Base-by-base conservation (phyloP, 2,888 invertebrate species). In the Myopa tessellatipennis region DNA sequence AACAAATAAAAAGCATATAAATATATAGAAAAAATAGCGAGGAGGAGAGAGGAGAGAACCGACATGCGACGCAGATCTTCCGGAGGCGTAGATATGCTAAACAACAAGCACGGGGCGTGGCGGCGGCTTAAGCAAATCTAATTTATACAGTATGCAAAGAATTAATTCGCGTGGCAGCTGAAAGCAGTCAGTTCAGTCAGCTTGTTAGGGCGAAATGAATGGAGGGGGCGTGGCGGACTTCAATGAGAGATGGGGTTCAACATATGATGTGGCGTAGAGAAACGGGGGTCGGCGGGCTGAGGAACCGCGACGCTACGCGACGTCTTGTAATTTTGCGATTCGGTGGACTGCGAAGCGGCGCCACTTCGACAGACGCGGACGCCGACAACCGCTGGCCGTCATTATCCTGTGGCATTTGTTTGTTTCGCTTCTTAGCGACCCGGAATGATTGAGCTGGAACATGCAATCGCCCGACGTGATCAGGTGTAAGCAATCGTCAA, bases 101-200 rank as follows among this genome's bases (percentile, higher is more conserved):
- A 86, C 84, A 85, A 85, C 87, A 87, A 83, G 86, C 85, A 85
- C 84, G 83, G 84, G 87, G 87, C 87, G 87, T 85, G 83, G 80
- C 81, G 74, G 75, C 81, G 76, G 77, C 83, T 85, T 84, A 86
- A 85, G 83, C 84, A 86, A 87, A 87, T 87, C 85, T 86, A 86
- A 87, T 87, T 87, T 87, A 87, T 87, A 83, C 87, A 82, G 77
- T 82, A 82, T 82, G 82, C 81, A 82, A 82, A 82, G 80, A 81
- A 80, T 82, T 82, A 82, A 82, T 82, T 82, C 81, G 80, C 77
- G 68, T 38, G 36, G n/a, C 52, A 26, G 70, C 70, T 4, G n/a
- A 5, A 34, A 50, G 34, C 52, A 70, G n/a, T 68, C n/a, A 12
- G 12, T n/a, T 16, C 26, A 5, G 34, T 34, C 34, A 18, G 70